Evolutionary conservation across 1,140 invertebrate genomes (phyloP).

Genomic region (Brachionus sp.): DNA sequence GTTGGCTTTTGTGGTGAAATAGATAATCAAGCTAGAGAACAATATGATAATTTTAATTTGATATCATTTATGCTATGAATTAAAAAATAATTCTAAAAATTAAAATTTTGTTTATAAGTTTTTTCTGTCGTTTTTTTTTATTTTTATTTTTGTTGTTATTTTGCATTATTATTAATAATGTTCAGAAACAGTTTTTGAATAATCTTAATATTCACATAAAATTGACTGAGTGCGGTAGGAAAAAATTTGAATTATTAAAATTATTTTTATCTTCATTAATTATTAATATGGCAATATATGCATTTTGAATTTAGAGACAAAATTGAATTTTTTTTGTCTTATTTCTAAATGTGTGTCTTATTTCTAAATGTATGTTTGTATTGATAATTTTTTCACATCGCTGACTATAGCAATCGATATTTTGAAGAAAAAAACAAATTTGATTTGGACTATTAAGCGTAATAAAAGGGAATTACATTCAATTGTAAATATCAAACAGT

Average conservation of each 20-base stretch:
- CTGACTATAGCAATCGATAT: too few species aligned
- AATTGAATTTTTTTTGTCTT: neutral
- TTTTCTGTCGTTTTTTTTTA: neutral
- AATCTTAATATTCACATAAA: neutral
- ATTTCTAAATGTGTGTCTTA: too few species aligned
- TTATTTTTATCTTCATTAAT: neutral
- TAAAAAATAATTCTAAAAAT: neutral
- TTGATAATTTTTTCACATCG: too few species aligned
- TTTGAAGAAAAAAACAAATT: too few species aligned
- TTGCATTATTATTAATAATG: constrained; percentile 2
- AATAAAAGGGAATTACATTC: too few species aligned
- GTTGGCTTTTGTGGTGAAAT: neutral
- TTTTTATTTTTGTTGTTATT: too few species aligned
- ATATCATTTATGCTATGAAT: neutral
- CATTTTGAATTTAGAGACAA: neutral
- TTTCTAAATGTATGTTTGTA: too few species aligned
- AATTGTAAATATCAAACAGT: too few species aligned
- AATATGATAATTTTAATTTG: neutral
- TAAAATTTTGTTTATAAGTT: constrained; percentile 12
- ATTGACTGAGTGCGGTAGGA: neutral
- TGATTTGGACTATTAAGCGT: too few species aligned
- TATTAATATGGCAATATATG: neutral
- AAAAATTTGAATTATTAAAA: neutral
- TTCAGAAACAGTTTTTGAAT: neutral
- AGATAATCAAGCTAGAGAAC: neutral